Percentiles rank a stretch among this genome's conserved stretches.
Conservation (phyloP, 2,113 vertebrate genomes). For the Otus sunia region DNA sequence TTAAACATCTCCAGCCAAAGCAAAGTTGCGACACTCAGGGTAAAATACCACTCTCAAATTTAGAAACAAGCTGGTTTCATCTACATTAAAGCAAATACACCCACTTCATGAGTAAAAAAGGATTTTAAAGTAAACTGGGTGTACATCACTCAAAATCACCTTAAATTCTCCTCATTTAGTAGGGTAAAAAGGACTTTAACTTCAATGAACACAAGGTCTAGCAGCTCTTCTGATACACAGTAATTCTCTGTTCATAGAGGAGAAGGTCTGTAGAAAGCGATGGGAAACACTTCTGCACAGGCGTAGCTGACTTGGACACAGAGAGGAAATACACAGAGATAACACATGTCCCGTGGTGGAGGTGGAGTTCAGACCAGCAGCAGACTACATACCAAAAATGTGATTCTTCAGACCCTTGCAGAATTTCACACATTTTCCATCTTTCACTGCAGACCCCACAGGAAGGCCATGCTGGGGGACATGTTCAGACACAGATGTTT, state of each 20-base stretch:
- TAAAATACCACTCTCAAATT: not conserved
- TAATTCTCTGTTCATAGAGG: not conserved
- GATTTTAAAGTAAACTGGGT: not conserved
- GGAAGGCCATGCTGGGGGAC: not conserved
- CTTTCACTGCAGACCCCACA: not conserved
- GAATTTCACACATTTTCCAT: not conserved
- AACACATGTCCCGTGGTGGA: not conserved
- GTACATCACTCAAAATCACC: not conserved
- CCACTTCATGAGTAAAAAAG: not conserved
- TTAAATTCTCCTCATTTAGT: not conserved
- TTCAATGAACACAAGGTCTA: not conserved
- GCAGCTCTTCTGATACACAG: not conserved
- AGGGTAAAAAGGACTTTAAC: not conserved
- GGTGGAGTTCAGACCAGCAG: not conserved
- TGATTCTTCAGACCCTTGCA: not conserved
- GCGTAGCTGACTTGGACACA: not conserved
- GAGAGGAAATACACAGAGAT: not conserved
- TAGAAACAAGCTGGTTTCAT: not conserved
- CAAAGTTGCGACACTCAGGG: not conserved
- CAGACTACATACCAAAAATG: not conserved
- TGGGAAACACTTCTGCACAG: not conserved
- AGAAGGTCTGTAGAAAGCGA: not conserved
- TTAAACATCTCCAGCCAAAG: not conserved
- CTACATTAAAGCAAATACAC: not conserved
- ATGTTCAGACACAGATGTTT: fast-evolving